Evolutionary conservation across 2,888 invertebrate genomes (phyloP), one percentile per base, ranked within the genome.

Genomic region (Athalia rosae): DNA sequence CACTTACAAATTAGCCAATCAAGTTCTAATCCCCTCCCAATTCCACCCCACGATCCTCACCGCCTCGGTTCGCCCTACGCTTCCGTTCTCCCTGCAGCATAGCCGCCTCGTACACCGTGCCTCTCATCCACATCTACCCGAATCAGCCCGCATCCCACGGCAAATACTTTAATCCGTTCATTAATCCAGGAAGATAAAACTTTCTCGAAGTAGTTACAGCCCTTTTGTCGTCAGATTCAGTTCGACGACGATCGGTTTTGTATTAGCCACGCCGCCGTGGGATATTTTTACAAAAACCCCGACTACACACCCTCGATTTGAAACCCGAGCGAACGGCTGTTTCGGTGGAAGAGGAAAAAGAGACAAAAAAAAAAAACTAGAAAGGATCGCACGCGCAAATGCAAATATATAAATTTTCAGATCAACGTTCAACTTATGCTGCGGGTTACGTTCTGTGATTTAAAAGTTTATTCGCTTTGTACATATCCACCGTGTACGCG

Each of bases 1-100:
- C 88, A 90, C 89, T 89, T 89, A 89, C 89, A 89, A 89, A 89
- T 89, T 89, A 89, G 89, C 89, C 89, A 89, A 89, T 89, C 89
- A 89, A 89, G 89, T 86, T 83, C 88, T 88, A 88, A 89, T 89
- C 89, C 88, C 87, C 66, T 63, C 82, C 83, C 85, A 74, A 76
- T 79, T 77, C 77, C 78, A 69, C 66, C 78, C 79, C 58, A 58
- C 79, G 53, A 73, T 76, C 76, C 76, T 67, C 62, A 48, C 77
- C 63, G 59, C 71, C 58, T 69, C n/a, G n/a, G n/a, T n/a, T n/a
- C 59, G 53, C 13, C 64, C 50, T 43, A 63, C 48, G 63, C 76
- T 53, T 28, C 76, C 76, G n/a, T 83, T 28, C 28, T 28, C 28
- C n/a, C n/a, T n/a, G n/a, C n/a, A n/a, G n/a, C n/a, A n/a, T n/a